phyloP scores from a whole-genome alignment of 2,113 vertebrate species.

The Anarhynchus alexandrinus region DNA sequence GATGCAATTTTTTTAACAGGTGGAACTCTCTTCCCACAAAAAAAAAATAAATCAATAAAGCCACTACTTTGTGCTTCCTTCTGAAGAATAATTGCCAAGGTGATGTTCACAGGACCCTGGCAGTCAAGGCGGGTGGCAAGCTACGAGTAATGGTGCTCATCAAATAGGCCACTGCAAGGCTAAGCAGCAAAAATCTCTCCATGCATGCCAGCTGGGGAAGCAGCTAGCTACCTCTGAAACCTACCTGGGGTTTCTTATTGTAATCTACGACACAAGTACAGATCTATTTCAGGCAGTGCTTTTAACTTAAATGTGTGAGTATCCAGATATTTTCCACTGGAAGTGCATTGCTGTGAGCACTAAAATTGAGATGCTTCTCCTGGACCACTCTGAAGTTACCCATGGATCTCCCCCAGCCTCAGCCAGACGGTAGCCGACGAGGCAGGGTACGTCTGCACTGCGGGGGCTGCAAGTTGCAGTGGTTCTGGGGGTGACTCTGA shows the following conservation, averaged over 20 bases:
- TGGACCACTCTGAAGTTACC: background rate
- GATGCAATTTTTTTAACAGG: background rate
- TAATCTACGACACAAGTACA: background rate
- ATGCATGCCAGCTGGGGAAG: background rate
- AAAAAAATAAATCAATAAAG: background rate
- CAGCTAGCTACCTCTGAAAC: background rate
- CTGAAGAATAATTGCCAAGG: background rate
- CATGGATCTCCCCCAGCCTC: background rate
- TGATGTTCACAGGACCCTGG: background rate
- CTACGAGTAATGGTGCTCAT: background rate
- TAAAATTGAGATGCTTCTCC: background rate
- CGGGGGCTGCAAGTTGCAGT: background rate
- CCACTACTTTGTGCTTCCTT: background rate
- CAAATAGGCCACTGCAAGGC: background rate
- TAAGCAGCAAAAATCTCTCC: background rate
- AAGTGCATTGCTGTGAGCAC: background rate
- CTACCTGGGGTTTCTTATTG: background rate
- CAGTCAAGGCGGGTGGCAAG: background rate
- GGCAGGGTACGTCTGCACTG: rapidly evolving
- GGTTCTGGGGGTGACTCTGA: background rate
- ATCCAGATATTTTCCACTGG: background rate
- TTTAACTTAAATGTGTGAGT: background rate
- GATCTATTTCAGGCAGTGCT: background rate
- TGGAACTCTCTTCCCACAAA: background rate
- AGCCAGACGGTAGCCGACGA: rapidly evolving